Percentiles rank a stretch among this genome's conserved stretches.
Conservation (phyloP, 2,888 invertebrate species). For the Globia sparganii region DNA sequence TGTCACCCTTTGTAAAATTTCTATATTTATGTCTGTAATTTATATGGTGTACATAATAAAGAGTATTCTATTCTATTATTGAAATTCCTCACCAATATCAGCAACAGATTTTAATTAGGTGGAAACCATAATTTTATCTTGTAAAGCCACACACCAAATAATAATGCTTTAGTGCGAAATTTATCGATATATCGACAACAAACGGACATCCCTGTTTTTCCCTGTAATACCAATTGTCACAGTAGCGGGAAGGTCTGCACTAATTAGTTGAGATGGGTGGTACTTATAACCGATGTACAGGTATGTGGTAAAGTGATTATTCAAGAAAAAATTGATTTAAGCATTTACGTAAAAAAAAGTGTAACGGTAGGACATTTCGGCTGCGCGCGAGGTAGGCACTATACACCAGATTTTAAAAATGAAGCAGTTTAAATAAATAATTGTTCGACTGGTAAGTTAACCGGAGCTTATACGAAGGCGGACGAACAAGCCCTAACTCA, state of each 20-base stretch:
- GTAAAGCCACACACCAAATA: neutral
- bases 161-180: neutral
- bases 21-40: no score
- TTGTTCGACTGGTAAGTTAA: neutral
- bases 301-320: constrained; percentile 20
- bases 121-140: neutral
- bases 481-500: neutral
- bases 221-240: constrained; percentile 77
- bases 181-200: constrained; percentile 61
- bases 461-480: neutral
- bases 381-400: neutral
- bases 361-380: neutral
- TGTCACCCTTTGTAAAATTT: no score
- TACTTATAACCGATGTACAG: constrained; percentile 55
- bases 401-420: neutral
- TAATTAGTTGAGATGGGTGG: constrained; percentile 69
- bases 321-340: neutral
- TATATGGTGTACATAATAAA: no score
- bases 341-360: no score
- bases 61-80: no score
- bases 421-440: neutral
- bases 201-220: constrained; percentile 71
- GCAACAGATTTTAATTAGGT: neutral
- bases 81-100: no score
- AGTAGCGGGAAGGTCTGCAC: constrained; percentile 75